Evolutionary conservation across 2,797 vertebrate genomes (phyloP).

Genomic region (Aphelocoma californica): DNA sequence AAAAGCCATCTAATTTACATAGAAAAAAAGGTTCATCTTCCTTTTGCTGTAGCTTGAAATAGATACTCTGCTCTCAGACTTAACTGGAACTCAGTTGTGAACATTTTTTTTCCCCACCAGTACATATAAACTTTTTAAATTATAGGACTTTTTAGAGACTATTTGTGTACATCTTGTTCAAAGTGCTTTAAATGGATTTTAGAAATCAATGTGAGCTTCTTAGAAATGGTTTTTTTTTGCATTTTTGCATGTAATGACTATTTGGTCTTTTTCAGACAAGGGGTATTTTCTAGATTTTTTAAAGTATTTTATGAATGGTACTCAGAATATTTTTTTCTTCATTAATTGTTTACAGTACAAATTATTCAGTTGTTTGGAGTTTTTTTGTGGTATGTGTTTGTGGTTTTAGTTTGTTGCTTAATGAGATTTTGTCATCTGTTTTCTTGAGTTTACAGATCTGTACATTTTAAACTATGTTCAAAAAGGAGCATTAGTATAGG

Average conservation of each 20-base stretch:
- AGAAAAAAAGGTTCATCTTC: neutral
- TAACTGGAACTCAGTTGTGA: neutral
- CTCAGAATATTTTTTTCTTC: neutral
- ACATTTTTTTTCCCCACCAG: neutral
- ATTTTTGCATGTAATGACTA: neutral
- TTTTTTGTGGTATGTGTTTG: neutral
- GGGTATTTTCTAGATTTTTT: neutral
- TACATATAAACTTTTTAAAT: neutral
- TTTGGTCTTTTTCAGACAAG: neutral
- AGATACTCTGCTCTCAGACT: neutral
- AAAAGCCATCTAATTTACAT: neutral
- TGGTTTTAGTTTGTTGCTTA: neutral
- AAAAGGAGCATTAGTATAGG: neutral
- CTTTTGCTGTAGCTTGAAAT: neutral
- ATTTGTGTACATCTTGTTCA: neutral
- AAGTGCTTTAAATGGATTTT: neutral
- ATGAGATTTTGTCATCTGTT: neutral
- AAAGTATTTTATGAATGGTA: neutral
- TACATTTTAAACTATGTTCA: neutral
- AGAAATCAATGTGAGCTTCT: neutral
- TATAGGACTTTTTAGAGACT: neutral
- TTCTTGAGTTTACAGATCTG: neutral
- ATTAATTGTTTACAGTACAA: neutral
- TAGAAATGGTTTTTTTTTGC: neutral
- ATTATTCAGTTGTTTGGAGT: neutral